Evolutionary conservation across 2,888 invertebrate genomes (phyloP), one percentile per base, ranked within the genome.

Genomic region (Tinea pellionella): DNA sequence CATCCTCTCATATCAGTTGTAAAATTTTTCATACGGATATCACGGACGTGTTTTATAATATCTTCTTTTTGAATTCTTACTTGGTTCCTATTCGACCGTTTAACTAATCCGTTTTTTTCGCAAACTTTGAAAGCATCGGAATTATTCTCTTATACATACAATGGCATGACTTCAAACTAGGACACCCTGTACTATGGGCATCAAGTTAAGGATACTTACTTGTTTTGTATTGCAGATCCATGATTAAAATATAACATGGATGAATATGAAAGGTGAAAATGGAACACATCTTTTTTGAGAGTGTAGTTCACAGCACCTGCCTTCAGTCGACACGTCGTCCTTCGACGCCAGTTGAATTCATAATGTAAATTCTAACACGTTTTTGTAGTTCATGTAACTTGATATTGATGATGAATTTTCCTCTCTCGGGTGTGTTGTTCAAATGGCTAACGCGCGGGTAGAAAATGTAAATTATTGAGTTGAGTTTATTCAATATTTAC

Each of bases 291-390:
- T 16, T n/a, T 47, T 8, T 2, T n/a, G 15, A 2, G 12, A 47
- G 47, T 47, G 47, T 47, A 47, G 9, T 47, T 47, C 47, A 47
- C 47, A 47, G 47, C 47, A 47, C 47, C 47, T 47, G 47, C 16
- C 15, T 13, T 15, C 47, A 47, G 47, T n/a, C 13, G 15, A n/a
- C 47, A 47, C 47, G 47, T 47, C 15, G 8, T 15, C 3, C 47
- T 16, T n/a, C 13, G 15, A 47, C 47, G 47, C 47, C 47, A 47
- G 13, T 16, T 47, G 47, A 47, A 47, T 47, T 47, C 13, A 47
- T 16, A 47, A 47, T 47, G 13, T 15, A 15, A 15, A 15, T 47
- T 47, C 47, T 13, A 47, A 47, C 47, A 47, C 47, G 15, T 47
- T 47, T 24, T 37, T 37, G 37, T 37, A 7, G 16, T 41, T 41